Percentiles rank a stretch among this genome's conserved stretches.
Conservation (phyloP, 2,797 vertebrate genomes). For the Tragopan temminckii region DNA sequence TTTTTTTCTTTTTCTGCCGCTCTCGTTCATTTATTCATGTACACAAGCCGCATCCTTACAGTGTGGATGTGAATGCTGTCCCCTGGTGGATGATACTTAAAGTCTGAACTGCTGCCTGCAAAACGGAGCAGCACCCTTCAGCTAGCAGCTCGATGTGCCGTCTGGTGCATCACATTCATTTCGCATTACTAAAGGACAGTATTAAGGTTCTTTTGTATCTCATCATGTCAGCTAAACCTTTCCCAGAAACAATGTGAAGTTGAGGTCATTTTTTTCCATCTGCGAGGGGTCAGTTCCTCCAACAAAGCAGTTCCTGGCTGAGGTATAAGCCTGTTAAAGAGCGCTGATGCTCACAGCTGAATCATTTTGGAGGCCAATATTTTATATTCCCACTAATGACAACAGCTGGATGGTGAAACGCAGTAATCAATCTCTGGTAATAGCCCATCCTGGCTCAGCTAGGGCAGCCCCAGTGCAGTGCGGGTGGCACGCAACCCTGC, state of each 20-base stretch:
- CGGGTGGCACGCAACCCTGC: background rate
- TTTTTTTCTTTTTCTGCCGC: background rate
- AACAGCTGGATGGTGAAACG: constrained; percentile 19
- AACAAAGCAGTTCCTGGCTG: constrained; percentile 6
- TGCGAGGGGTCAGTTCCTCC: background rate
- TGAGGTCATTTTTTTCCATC: constrained; percentile 12
- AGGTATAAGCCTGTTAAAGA: constrained; percentile 35
- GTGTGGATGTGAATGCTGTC: constrained; percentile 60
- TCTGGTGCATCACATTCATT: background rate
- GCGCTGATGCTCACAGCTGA: background rate
- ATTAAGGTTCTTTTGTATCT: constrained; percentile 34
- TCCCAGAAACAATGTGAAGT: constrained; percentile 39
- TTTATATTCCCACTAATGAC: constrained; percentile 28
- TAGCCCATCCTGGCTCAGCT: background rate
- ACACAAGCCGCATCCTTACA: constrained; percentile 1
- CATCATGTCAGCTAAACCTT: background rate
- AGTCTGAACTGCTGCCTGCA: constrained; percentile 3
- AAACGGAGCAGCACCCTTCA: background rate
- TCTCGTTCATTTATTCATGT: background rate
- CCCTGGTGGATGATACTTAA: constrained; percentile 53
- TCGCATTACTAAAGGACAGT: constrained; percentile 11
- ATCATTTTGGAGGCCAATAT: background rate
- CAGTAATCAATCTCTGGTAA: background rate
- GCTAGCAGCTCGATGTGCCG: constrained; percentile 27
- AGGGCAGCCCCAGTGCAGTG: background rate